Conservation (phyloP, 2,797 vertebrate species). For the Amniataba percoides region DNA sequence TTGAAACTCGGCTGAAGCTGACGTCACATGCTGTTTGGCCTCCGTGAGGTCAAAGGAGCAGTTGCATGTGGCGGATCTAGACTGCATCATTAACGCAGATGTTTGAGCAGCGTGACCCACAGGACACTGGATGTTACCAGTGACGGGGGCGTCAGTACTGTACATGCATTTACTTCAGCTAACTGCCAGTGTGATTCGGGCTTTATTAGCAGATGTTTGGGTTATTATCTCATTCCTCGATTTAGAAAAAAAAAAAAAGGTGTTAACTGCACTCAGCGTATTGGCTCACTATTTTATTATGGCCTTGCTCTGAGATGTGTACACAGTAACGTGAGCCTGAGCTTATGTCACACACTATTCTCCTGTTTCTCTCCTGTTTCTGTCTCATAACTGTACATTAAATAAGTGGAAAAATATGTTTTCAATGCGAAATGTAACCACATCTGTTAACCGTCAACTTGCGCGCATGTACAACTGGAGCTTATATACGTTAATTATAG, state of each 20-base stretch:
- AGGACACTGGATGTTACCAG: background rate
- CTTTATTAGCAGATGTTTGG: constrained; percentile 2
- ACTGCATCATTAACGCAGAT: background rate
- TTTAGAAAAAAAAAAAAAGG: background rate
- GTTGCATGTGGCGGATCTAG: background rate
- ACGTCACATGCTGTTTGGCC: constrained; percentile 8
- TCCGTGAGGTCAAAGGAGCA: constrained; percentile 5
- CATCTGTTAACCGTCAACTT: constrained; percentile 16
- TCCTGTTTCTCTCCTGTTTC: background rate
- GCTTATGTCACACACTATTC: background rate
- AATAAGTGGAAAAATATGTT: background rate
- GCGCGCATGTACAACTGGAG: background rate
- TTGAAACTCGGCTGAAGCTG: constrained; percentile 10
- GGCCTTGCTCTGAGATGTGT: background rate
- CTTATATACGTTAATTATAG: background rate
- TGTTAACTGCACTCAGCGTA: background rate
- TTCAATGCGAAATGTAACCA: background rate
- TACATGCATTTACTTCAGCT: constrained; percentile 4
- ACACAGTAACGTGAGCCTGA: background rate
- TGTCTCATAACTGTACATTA: background rate
- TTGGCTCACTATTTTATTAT: background rate
- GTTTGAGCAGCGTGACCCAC: constrained; percentile 24
- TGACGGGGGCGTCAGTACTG: background rate
- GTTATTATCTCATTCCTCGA: background rate
- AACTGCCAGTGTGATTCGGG: background rate